Base-by-base conservation (phyloP, 2,888 invertebrate genomes). In the Macrosiphum euphorbiae region DNA sequence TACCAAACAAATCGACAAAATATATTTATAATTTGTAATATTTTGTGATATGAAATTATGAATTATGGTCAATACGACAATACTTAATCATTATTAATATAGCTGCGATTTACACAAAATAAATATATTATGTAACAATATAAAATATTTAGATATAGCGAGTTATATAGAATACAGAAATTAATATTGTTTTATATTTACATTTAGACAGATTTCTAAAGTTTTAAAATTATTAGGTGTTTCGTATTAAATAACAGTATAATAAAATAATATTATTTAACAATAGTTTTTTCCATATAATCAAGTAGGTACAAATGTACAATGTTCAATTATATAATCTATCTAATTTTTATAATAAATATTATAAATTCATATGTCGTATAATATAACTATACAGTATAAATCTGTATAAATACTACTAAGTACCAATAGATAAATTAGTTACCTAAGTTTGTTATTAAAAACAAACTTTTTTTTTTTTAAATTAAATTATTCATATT, bases 311-410 rank as follows among this genome's bases (percentile, higher is more conserved):
- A 78, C 78, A 35, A 78, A 78, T 85, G 86, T 88, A 58, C 88
- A 88, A 88, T 41, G 88, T 88, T 41, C 24, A 88, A 55, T 88
- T 88, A 55, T 13, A 28, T 28, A 88, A 88, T 88, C 41, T 26
- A 41, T 41, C 4, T 3, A 16, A 78, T 35, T 78, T 41, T 41
- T n/a, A 85, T 16, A n/a, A 47, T 28, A 13, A 28, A 86, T 26
- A 47, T 24, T 26, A 86, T 24, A 41, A 84, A 85, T 86, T 5
- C 28, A n/a, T 50, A 47, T 28, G 24, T 28, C 13, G 28, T 26
- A 44, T 44, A 44, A 44, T 44, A 44, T 44, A 44, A 44, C 4
- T 50, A 16, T 50, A 52, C n/a, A 44, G 26, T 44, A 13, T 85
- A 44, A 85, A 44, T 44, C n/a, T 26, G 26, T 44, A 13, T 85